Conservation (phyloP, 2,797 vertebrate species). For the Rhinella marina region DNA sequence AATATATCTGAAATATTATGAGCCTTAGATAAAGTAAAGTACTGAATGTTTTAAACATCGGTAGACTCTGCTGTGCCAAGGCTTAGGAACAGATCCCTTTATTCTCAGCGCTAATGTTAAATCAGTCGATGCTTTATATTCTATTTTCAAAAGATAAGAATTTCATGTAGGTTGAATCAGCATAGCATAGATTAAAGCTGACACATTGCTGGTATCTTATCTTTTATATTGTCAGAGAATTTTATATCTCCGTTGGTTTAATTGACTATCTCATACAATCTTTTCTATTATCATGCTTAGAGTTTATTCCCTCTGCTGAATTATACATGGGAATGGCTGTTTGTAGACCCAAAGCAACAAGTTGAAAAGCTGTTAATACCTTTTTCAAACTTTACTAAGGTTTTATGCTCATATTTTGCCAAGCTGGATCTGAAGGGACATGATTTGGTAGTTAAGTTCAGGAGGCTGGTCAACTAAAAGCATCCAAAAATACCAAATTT, state of each 20-base stretch:
- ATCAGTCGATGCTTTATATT: conserved; percentile 17
- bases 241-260: conserved; percentile 33
- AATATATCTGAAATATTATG: background rate
- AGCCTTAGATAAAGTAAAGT: background rate
- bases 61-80: background rate
- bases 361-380: background rate
- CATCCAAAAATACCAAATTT: too few species aligned
- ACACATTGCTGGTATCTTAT: conserved; percentile 28
- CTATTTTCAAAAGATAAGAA: conserved; percentile 8
- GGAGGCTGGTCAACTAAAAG: too few species aligned
- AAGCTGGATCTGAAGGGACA: too few species aligned
- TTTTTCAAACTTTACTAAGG: background rate
- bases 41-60: background rate
- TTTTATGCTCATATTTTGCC: background rate
- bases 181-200: conserved; percentile 34
- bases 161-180: conserved; percentile 23
- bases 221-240: conserved; percentile 15
- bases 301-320: conserved; percentile 17
- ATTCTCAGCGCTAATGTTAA: conserved; percentile 11
- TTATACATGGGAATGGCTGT: background rate
- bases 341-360: background rate
- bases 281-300: conserved; percentile 4
- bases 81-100: background rate
- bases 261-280: background rate
- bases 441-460: too few species aligned